Evolutionary conservation across 2,888 invertebrate genomes (phyloP).

Genomic region (Onchidella celtica): DNA sequence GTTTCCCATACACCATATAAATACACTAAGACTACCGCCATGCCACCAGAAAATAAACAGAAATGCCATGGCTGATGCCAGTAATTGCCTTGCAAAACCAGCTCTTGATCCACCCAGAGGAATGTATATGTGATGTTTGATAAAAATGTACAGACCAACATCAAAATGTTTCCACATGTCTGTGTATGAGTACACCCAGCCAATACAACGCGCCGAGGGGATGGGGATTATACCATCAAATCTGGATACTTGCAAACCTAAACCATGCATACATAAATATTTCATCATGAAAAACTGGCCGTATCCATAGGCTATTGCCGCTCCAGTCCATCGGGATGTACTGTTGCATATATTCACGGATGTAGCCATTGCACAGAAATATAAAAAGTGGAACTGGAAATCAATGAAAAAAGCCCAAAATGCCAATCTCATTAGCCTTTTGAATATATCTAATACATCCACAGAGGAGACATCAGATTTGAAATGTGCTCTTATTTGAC

Average conservation of each 20-base stretch:
- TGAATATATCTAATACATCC: slow-evolving; percentile 24
- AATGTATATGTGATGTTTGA: slow-evolving; percentile 92
- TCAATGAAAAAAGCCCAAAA: slow-evolving; percentile 88
- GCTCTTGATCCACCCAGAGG: slow-evolving; percentile 83
- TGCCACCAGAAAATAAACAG: slow-evolving; percentile 95
- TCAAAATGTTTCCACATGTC: slow-evolving; percentile 98
- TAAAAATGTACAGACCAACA: slow-evolving; percentile 93
- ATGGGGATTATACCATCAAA: slow-evolving; percentile 85
- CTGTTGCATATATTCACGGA: slow-evolving; percentile 82
- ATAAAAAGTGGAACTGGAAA: slow-evolving; percentile 88
- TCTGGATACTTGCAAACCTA: slow-evolving; percentile 87
- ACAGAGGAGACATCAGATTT: neutral
- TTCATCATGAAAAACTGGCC: slow-evolving; percentile 95
- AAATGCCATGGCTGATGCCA: slow-evolving; percentile 89
- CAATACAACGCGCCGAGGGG: slow-evolving; percentile 91
- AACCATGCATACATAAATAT: slow-evolving; percentile 93
- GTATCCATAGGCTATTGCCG: slow-evolving; percentile 93
- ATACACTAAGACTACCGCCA: slow-evolving; percentile 88
- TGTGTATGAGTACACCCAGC: slow-evolving; percentile 94
- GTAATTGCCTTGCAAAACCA: slow-evolving; percentile 79
- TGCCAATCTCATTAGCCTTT: slow-evolving; percentile 78
- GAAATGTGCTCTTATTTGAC: too few species aligned
- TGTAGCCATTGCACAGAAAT: slow-evolving; percentile 88
- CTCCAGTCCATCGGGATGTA: slow-evolving; percentile 87
- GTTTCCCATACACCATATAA: slow-evolving; percentile 94